These are phyloP conservation scores for Anisognathus igniventris DNA, from an alignment of 2,797 vertebrate genomes.

Conservation along the genomic window DNA sequence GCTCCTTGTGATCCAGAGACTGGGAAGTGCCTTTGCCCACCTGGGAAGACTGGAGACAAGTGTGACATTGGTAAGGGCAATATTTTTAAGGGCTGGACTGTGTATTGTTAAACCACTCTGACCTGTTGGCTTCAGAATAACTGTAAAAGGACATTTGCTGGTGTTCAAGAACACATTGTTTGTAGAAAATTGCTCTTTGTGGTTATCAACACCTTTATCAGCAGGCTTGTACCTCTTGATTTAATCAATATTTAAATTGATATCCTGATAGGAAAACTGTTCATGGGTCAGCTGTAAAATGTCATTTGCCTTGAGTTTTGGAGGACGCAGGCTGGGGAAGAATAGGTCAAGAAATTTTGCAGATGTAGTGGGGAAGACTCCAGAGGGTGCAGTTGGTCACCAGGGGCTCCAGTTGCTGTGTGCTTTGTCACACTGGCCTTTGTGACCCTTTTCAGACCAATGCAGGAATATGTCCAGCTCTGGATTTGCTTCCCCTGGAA, in stretches of 20 bases:
- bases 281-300: conserved; percentile 20
- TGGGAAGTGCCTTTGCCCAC: conserved; percentile 80
- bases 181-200: not conserved
- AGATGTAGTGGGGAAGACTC: not conserved
- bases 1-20: conserved; percentile 76
- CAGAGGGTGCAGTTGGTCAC: not conserved
- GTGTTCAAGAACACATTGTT: not conserved
- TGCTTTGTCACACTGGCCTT: not conserved
- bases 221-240: not conserved
- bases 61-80: conserved; percentile 79
- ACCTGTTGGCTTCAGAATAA: not conserved
- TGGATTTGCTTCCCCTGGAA: not conserved
- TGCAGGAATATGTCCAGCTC: not conserved
- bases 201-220: not conserved
- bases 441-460: not conserved
- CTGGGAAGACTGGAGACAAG: conserved; percentile 79
- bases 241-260: not conserved
- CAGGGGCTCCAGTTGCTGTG: accelerated
- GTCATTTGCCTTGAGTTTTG: not conserved
- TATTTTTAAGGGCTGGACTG: not conserved
- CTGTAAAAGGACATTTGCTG: not conserved
- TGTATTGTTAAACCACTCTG: not conserved
- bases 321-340: not conserved
- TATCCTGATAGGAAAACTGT: not conserved
- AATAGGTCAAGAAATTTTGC: not conserved